Evolutionary conservation across 2,797 vertebrate genomes (phyloP), one percentile per base, ranked within the genome.

Genomic region (Myotis vivesi): DNA sequence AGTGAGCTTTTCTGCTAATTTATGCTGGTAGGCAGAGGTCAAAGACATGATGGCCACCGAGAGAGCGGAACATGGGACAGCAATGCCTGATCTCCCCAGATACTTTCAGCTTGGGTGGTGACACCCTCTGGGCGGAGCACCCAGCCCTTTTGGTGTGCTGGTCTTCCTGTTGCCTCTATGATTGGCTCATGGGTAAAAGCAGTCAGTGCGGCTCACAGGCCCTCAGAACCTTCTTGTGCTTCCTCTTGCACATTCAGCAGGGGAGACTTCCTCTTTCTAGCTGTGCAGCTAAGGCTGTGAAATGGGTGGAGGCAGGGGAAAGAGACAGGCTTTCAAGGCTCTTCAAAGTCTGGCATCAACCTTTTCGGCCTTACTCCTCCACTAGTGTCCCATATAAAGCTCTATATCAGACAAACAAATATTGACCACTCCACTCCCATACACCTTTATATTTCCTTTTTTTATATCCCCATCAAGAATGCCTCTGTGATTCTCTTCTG

Each of bases 1-100:
- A 59, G 98, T 98, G 95, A 99, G 98, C 96, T 99, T 99, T 97
- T 99, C 99, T 0, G 99, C 99, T 49, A 99, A 98, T 97, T 99
- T 99, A 93, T 99, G 98, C 97, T 99, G 98, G 97, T 99, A 99
- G 69, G 99, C 97, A 96, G 99, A 99, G 91, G 98, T 96, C 95
- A 98, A 94, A 75, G 98, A 97, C 98, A 98, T 98, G 95, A 85
- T 96, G 97, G 73, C 93, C 82, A 81, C 97, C 2, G 0, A 89
- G 38, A 91, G 75, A 82, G 3, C 49, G 19, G 69, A 87, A 68
- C 68, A 86, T 22, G 72, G 2, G 59, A 79, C 30, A 55, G 82
- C 59, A 95, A 73, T 15, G 89, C n/a, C 62, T 69, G 71, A 28
- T 59, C 86, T 92, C 93, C 87, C 93, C 86, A 92, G 89, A 94